Base-by-base conservation (phyloP, 2,797 vertebrate species). In the Mycteria americana region DNA sequence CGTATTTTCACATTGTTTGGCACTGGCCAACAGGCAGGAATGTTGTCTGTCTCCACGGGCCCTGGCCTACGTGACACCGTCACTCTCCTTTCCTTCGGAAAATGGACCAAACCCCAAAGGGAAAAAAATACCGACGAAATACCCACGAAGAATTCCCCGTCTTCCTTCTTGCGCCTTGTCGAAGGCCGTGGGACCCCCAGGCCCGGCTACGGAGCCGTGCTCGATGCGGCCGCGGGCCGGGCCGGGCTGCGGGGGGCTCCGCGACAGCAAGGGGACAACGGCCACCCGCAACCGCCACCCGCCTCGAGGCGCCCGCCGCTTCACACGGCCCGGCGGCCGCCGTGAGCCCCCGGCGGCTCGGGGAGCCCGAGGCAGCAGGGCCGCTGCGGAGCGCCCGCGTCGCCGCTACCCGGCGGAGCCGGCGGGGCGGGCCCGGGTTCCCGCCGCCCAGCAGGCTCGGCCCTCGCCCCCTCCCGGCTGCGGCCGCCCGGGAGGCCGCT, bases 171-270 rank as follows among this genome's bases (percentile, higher is more conserved):
- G 23, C 3, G 24, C 57, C 18, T 0, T 3, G 31, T 27, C 9
- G 0, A 6, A 19, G 23, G 76, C 76, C 16, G 11, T 1, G n/a
- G 8, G 6, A 1, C 0, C 12, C 1, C 0, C 33, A 3, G 23
- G 5, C 6, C 6, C 9, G 0, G 54, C 35, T 1, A 17, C 8
- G 59, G 39, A 33, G 65, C 25, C 4, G 43, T 1, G 18, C 50
- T 33, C 18, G 43, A 15, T 3, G 19, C 13, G 5, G n/a, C n/a
- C 48, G 1, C 48, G 5, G 30, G 9, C 63, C 18, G 18, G 69
- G n/a, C 54, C 9, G 46, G 33, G 80, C 64, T 9, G n/a, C 31
- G 10, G 8, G 6, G 11, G 25, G 11, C 45, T 45, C 33, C 2
- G 25, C n/a, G 33, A 6, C 35, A 8, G 33, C 13, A 4, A 35